phyloP scores from a whole-genome alignment of 2,888 invertebrate genomes.

The Orgyia antiqua region DNA sequence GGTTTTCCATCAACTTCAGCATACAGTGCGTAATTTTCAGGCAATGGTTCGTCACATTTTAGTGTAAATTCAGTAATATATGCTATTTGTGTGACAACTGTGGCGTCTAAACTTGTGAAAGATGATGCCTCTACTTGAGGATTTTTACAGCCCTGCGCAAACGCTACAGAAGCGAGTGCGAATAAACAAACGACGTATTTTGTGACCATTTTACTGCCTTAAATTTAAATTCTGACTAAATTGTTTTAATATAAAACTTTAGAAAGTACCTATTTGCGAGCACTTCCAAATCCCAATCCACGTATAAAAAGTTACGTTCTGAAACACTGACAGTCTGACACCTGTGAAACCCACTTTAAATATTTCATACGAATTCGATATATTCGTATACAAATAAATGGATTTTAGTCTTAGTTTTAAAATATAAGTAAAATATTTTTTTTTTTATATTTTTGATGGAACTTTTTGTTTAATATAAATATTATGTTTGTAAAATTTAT shows the following conservation, averaged over 20 bases:
- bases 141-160: slow-evolving; percentile 65
- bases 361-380: too few species aligned
- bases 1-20: slow-evolving; percentile 93
- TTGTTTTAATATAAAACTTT: slow-evolving; percentile 28
- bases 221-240: slow-evolving; percentile 32
- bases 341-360: too few species aligned
- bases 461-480: neutral
- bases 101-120: slow-evolving; percentile 95
- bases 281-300: slow-evolving; percentile 17
- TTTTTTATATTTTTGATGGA: neutral
- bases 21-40: slow-evolving; percentile 86
- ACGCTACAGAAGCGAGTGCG: slow-evolving; percentile 39
- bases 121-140: slow-evolving; percentile 86
- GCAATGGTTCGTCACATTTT: slow-evolving; percentile 83
- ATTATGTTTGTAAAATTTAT: neutral
- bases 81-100: slow-evolving; percentile 92
- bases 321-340: slow-evolving; percentile 7
- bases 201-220: slow-evolving; percentile 64
- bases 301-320: slow-evolving; percentile 21
- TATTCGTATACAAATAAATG: too few species aligned
- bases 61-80: slow-evolving; percentile 94
- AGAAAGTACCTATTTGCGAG: neutral
- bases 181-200: slow-evolving; percentile 50
- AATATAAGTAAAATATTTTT: too few species aligned
- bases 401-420: too few species aligned